phyloP scores from a whole-genome alignment of 1,140 invertebrate species.

The Sycophaga agraensis region DNA sequence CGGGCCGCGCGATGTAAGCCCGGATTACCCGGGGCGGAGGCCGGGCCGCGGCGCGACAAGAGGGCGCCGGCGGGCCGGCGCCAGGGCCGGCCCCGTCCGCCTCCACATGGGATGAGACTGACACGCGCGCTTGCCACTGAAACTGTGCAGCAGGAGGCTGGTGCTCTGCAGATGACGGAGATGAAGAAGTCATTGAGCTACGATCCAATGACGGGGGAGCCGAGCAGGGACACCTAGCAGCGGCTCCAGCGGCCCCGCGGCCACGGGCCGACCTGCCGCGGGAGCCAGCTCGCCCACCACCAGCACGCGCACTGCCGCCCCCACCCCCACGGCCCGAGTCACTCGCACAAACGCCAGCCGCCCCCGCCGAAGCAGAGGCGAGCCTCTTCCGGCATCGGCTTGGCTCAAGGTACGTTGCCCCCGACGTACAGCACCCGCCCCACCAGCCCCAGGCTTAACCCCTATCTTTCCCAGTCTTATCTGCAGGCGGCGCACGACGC shows the following conservation, averaged over 20 bases:
- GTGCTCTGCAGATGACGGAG: slow-evolving; percentile 64
- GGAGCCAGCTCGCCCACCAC: slow-evolving; percentile 49
- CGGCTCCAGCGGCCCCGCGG: slow-evolving; percentile 51
- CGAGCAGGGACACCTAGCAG: slow-evolving; percentile 56
- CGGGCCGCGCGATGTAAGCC: no score
- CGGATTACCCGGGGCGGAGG: no score
- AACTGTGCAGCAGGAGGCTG: slow-evolving; percentile 59
- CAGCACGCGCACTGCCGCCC: slow-evolving; percentile 56
- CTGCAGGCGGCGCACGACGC: no score
- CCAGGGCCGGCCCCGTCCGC: no score
- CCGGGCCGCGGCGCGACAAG: not conserved
- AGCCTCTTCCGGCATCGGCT: slow-evolving; percentile 52
- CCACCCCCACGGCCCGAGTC: slow-evolving; percentile 54
- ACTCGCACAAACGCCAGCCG: slow-evolving; percentile 54
- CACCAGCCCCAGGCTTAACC: no score
- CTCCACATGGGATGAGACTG: not conserved
- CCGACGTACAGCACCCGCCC: no score
- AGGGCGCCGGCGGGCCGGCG: no score
- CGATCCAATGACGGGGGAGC: slow-evolving; percentile 54
- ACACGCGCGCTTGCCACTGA: slow-evolving; percentile 1
- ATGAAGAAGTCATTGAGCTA: slow-evolving; percentile 64
- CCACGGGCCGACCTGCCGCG: slow-evolving; percentile 40
- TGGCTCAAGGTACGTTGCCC: slow-evolving; percentile 49
- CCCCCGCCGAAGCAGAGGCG: slow-evolving; percentile 48
- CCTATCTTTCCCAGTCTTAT: no score